Base-by-base conservation (phyloP, 1,140 invertebrate genomes). In the Marisa cornuarietis region DNA sequence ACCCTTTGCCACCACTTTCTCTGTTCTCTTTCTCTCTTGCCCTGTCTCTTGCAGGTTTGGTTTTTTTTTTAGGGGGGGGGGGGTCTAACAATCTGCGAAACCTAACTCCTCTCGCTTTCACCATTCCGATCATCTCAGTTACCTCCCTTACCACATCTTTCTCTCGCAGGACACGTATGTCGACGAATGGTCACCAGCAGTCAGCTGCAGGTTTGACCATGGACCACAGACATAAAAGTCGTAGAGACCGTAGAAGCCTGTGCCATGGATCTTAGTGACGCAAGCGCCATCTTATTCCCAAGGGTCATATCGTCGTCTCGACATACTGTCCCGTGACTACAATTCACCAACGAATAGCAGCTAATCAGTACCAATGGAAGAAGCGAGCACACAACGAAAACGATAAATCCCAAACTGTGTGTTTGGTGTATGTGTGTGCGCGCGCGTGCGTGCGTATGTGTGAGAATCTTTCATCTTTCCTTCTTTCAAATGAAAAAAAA, bases 11-110 rank as follows among this genome's bases (percentile, higher is more conserved):
- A 65, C 42, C 7, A 20, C 62, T 65, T 24, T 65, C 3, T 65
- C 7, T 54, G 42, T 54, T 73, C 71, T 54, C 71, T 73, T 54
- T 54, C 71, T 54, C 18, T 54, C 71, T 73, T 54, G 20, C 42
- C 52, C 49, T 52, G 7, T 54, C 62, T 65, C 62, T 65, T 24
- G 18, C 62, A n/a, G n/a, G n/a, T n/a, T n/a, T n/a, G n/a, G n/a
- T n/a, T n/a, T n/a, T n/a, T n/a, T n/a, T n/a, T n/a, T n/a, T n/a
- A n/a, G n/a, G n/a, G n/a, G n/a, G n/a, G n/a, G n/a, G n/a, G 18
- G 18, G 18, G 18, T 65, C 62, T 2, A 18, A 2, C 7, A 2
- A 18, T 65, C 49, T 58, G 42, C 24, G 9, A 54, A 8, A n/a
- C 49, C n/a, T 13, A 51, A 13, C 42, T 16, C 13, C 14, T 24